Evolutionary conservation across 2,113 vertebrate species (phyloP), one percentile per base, ranked within the genome.

Genomic region (Ageneiosus marmoratus): DNA sequence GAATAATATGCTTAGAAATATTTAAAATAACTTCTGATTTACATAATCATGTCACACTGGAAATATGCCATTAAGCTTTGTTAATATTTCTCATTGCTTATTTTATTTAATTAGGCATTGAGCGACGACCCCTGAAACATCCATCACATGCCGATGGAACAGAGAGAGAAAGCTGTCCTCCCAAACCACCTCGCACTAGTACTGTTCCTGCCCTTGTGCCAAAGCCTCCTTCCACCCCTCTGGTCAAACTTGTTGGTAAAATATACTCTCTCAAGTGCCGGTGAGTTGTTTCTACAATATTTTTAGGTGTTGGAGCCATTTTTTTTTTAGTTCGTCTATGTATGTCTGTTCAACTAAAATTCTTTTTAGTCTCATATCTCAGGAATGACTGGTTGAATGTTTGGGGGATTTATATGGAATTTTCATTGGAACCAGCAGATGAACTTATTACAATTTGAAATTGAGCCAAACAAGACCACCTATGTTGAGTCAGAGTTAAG

Each of bases 241-340:
- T 98, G 76, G 97, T 98, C 87, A 98, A 96, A 88, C 95, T 98
- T 60, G 95, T 97, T 85, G 97, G 97, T 77, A 97, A 98, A 88
- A 95, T 97, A 89, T 98, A 98, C 91, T 97, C 96, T 77, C 94
- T 98, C n/a, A 98, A 98, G 89, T 98, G 97, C 96, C 96, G 97
- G 97, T 98, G 85, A 89, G 93, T 87, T 65, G 41, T 65, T 22
- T 2, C 8, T 41, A 44, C 37, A 63, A 46, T 46, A 6, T 15
- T 46, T 27, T 27, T 16, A 73, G 69, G 11, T 76, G 48, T 18
- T 53, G 8, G 16, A 53, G 48, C 4, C 2, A 51, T 29, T 5
- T 24, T 50, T 7, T 51, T 74, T 50, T 50, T 2, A 0, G 15
- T 74, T 51, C 29, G 46, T 75, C 16, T 20, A 34, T 34, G 60